Conservation (phyloP, 2,113 vertebrate genomes). For the Centrocercus urophasianus region DNA sequence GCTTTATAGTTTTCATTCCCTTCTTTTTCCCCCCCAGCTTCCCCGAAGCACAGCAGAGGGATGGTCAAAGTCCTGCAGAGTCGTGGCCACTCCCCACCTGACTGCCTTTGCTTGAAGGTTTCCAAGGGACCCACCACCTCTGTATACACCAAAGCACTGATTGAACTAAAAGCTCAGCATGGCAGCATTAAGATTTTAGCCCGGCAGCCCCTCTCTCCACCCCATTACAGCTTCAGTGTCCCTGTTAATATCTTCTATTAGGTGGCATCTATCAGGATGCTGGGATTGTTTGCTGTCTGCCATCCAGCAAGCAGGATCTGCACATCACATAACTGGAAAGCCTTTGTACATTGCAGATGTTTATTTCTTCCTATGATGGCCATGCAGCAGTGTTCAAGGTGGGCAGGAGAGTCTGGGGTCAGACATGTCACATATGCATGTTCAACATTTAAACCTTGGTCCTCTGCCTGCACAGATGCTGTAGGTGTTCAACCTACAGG, state of each 20-base stretch:
- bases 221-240: not conserved
- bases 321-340: not conserved
- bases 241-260: not conserved
- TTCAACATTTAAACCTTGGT: not conserved
- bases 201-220: not conserved
- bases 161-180: constrained; percentile 23
- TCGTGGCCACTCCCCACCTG: not conserved
- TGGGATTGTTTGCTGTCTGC: not conserved
- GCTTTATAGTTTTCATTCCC: not conserved
- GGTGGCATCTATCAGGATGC: not conserved
- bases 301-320: not conserved
- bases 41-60: not conserved
- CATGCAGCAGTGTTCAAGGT: too few species aligned
- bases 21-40: not conserved
- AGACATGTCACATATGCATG: not conserved
- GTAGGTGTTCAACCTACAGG: not conserved
- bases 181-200: not conserved
- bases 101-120: not conserved
- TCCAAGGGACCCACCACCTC: not conserved
- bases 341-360: not conserved
- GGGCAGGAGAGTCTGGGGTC: not conserved
- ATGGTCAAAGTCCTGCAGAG: not conserved
- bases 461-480: not conserved
- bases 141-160: not conserved
- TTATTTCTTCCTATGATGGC: not conserved